phyloP scores from a whole-genome alignment of 2,888 invertebrate species.

The Plagodis pulveraria region DNA sequence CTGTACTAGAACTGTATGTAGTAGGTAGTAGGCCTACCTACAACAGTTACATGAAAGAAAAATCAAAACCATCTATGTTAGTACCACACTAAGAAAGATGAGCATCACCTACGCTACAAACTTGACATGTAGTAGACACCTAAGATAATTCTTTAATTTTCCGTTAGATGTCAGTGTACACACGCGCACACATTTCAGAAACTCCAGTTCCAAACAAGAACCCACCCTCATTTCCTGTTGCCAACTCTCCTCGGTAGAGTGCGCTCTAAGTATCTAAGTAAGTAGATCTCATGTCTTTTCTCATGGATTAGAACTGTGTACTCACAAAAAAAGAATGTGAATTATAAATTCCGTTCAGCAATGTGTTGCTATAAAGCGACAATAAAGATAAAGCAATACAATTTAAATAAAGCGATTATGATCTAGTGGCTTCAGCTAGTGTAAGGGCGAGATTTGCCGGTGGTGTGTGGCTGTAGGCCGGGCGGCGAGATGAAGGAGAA shows the following conservation, averaged over 20 bases:
- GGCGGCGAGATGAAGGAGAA: constrained; percentile 74
- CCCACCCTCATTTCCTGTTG: constrained; percentile 50
- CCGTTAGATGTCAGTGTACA: constrained; percentile 73
- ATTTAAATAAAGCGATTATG: constrained; percentile 66
- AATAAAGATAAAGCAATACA: constrained; percentile 62
- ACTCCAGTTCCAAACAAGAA: constrained; percentile 41
- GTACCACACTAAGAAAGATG: background rate
- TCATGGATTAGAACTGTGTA: background rate
- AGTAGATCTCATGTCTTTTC: constrained; percentile 2
- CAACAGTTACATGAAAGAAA: background rate
- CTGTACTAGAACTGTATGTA: too few species aligned
- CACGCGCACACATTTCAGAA: constrained; percentile 33
- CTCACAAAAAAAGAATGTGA: constrained; percentile 1
- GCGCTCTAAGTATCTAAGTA: constrained; percentile 54
- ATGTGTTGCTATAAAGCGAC: constrained; percentile 35
- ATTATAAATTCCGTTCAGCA: constrained; percentile 40
- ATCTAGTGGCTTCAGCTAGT: constrained; percentile 61
- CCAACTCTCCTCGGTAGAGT: constrained; percentile 60
- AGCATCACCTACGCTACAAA: constrained; percentile 26
- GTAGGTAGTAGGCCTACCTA: too few species aligned
- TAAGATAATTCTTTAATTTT: constrained; percentile 61
- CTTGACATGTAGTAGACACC: constrained; percentile 30
- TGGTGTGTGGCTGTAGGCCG: constrained; percentile 49
- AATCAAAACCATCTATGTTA: background rate
- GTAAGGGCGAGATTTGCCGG: constrained; percentile 55